A percentile compares a stretch with the other conserved stretches of the same genome.
phyloP scores from a whole-genome alignment of 2,888 invertebrate genomes.

The Pseudanteris insignis region DNA sequence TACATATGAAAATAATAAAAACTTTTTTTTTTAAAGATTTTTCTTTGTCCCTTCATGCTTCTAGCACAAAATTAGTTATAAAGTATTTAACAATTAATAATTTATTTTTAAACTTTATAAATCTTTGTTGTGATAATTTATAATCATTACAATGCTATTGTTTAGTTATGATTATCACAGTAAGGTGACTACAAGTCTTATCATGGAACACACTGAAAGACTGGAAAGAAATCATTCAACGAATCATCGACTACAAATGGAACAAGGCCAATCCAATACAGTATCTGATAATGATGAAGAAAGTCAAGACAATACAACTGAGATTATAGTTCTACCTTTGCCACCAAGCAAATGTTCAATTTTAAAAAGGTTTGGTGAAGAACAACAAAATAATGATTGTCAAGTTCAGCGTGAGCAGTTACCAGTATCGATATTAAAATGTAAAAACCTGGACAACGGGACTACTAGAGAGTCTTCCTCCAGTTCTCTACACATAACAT shows the following conservation, averaged over 20 bases:
- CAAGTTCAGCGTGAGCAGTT: slow-evolving; percentile 49
- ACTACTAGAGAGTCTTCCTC: slow-evolving; percentile 60
- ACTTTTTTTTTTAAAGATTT: too few relatives aligned
- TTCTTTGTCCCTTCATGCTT: too few relatives aligned
- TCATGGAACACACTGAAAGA: slow-evolving; percentile 31
- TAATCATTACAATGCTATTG: slow-evolving; percentile 4
- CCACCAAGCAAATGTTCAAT: slow-evolving; percentile 53
- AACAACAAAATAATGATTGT: slow-evolving; percentile 43
- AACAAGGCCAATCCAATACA: slow-evolving; percentile 11
- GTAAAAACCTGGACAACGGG: slow-evolving; percentile 68
- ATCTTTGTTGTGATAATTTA: too few relatives aligned
- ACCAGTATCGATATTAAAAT: slow-evolving; percentile 71
- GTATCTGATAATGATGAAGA: slow-evolving; percentile 16
- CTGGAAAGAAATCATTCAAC: slow-evolving; percentile 24
- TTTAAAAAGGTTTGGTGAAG: slow-evolving; percentile 48
- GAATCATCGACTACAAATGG: slow-evolving; percentile 22
- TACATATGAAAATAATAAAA: too few relatives aligned
- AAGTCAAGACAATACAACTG: slow-evolving; percentile 31
- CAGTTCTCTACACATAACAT: slow-evolving; percentile 67
- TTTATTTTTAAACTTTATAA: too few relatives aligned
- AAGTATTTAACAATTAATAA: too few relatives aligned
- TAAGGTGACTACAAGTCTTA: slow-evolving; percentile 9
- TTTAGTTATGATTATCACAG: slow-evolving; percentile 36
- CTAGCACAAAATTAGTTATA: too few relatives aligned
- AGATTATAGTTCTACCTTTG: slow-evolving; percentile 36